Conservation (phyloP, 2,888 invertebrate species). For the Aphodius sticticus region DNA sequence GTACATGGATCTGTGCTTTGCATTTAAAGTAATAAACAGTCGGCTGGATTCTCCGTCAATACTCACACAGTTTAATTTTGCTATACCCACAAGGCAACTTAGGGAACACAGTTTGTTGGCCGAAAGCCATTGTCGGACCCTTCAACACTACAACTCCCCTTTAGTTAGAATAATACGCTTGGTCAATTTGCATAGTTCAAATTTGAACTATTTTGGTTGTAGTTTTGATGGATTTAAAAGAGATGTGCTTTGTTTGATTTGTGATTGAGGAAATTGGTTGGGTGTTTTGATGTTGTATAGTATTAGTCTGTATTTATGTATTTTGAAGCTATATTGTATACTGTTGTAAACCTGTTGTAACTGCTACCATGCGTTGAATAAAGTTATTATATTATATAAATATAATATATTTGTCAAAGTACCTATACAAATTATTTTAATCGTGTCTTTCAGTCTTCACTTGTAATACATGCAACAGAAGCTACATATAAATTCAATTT, state of each 20-base stretch:
- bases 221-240: not conserved
- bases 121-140: not conserved
- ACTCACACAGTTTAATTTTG: not conserved
- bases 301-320: not conserved
- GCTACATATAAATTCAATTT: constrained; percentile 24
- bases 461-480: constrained; percentile 19
- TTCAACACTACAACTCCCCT: not conserved
- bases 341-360: not conserved
- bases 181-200: not conserved
- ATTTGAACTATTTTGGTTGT: not conserved
- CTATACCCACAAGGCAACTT: not conserved
- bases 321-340: not conserved
- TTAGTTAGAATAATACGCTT: not conserved
- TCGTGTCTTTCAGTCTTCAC: not conserved
- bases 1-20: too few species aligned
- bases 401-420: too few species aligned
- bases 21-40: too few species aligned
- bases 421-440: too few species aligned
- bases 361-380: not conserved
- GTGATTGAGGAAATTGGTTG: not conserved
- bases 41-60: not conserved
- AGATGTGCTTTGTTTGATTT: not conserved
- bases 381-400: not conserved
- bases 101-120: not conserved
- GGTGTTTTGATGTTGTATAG: not conserved